phyloP scores from a whole-genome alignment of 1,140 invertebrate species.

The Camponotus pennsylvanicus region DNA sequence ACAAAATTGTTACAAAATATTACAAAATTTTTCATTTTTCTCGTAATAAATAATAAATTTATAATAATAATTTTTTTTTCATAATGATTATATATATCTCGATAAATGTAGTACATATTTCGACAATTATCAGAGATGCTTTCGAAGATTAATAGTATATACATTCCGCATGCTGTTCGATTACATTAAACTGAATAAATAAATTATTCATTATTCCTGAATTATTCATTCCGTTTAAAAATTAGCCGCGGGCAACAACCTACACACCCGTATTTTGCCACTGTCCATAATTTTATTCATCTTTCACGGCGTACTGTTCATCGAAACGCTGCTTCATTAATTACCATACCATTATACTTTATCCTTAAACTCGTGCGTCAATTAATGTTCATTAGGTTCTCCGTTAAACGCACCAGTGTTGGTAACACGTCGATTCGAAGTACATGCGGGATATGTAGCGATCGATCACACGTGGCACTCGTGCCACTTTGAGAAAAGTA shows the following conservation, averaged over 20 bases:
- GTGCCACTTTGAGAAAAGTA: slow-evolving; percentile 80
- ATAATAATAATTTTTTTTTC: too few relatives aligned
- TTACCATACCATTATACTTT: slow-evolving; percentile 27
- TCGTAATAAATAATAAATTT: too few relatives aligned
- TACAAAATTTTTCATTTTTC: not conserved
- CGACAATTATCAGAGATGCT: not conserved
- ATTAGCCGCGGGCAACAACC: not conserved
- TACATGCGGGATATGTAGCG: slow-evolving; percentile 48
- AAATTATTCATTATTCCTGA: slow-evolving; percentile 5
- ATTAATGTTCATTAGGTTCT: slow-evolving; percentile 45
- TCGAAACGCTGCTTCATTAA: slow-evolving; percentile 36
- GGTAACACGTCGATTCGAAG: slow-evolving; percentile 31
- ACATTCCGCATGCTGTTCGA: too few relatives aligned
- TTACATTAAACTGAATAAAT: not conserved
- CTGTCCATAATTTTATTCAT: not conserved
- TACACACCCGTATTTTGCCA: not conserved
- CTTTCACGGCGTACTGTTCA: not conserved
- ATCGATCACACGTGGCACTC: slow-evolving; percentile 73
- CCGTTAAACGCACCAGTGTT: not conserved
- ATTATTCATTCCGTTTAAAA: slow-evolving; percentile 1
- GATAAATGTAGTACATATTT: too few relatives aligned
- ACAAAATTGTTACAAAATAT: not conserved
- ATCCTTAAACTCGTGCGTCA: slow-evolving; percentile 46
- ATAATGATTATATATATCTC: too few relatives aligned
- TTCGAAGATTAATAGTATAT: not conserved